Percentiles rank a stretch among this genome's conserved stretches.
Conservation (phyloP, 2,113 vertebrate species). For the Panurus biarmicus region DNA sequence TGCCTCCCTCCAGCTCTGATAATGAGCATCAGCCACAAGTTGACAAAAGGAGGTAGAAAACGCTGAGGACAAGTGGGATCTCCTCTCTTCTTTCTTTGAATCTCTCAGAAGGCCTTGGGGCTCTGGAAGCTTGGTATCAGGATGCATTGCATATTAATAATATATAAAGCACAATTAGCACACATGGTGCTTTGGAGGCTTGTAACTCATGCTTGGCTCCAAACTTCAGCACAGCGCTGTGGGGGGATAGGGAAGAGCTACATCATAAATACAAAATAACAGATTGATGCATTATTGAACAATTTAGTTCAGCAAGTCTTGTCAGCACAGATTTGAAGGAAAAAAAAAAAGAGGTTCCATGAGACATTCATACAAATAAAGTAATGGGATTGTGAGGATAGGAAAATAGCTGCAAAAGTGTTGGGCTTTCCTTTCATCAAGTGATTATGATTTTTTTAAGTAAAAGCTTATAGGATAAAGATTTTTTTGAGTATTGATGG, state of each 20-base stretch:
- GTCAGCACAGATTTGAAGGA: background rate
- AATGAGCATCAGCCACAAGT: accelerated
- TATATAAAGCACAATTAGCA: conserved; percentile 14
- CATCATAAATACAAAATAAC: background rate
- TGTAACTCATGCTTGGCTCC: background rate
- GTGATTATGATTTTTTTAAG: background rate
- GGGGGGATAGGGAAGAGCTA: background rate
- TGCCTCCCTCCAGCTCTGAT: background rate
- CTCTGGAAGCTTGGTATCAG: background rate
- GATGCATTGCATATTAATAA: background rate
- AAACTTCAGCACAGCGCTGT: background rate
- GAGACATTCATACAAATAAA: background rate
- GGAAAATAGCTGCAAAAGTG: background rate
- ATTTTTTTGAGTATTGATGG: background rate
- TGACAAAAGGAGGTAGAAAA: background rate
- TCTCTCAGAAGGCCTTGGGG: background rate
- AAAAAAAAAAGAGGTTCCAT: background rate
- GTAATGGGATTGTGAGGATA: background rate
- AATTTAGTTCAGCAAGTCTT: conserved; percentile 3
- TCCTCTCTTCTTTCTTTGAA: background rate
- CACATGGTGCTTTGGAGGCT: background rate
- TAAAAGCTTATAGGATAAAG: background rate
- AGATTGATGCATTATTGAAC: conserved; percentile 28
- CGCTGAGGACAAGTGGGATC: background rate
- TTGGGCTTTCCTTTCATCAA: background rate